Percentiles rank a stretch among this genome's conserved stretches.
These are phyloP conservation scores for Puffinus mauretanicus DNA, from an alignment of 2,113 vertebrate species.

Conservation along the genomic window DNA sequence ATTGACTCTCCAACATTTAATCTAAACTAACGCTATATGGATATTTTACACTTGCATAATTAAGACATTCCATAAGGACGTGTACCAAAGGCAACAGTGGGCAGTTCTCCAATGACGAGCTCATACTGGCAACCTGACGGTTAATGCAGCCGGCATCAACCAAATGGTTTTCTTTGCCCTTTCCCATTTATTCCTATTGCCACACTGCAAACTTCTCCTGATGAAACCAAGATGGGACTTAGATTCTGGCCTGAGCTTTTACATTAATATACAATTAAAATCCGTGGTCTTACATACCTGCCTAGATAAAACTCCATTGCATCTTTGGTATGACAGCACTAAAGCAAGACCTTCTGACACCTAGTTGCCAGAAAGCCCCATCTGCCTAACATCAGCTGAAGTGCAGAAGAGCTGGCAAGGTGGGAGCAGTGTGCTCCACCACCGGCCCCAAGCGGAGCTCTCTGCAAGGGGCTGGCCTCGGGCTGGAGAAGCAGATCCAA, in stretches of 20 bases:
- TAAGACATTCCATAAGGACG: not conserved
- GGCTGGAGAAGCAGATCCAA: not conserved
- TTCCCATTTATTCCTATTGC: not conserved
- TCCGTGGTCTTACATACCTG: not conserved
- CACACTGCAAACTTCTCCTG: not conserved
- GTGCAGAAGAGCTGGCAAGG: not conserved
- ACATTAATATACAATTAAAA: not conserved
- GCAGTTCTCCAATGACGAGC: not conserved
- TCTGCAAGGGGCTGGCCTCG: not conserved
- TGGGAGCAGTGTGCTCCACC: too few species aligned
- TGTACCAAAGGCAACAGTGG: not conserved
- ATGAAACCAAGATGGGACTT: not conserved
- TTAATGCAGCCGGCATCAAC: not conserved
- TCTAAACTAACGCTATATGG: not conserved
- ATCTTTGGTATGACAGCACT: not conserved
- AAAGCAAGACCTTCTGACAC: not conserved
- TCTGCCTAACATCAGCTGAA: not conserved
- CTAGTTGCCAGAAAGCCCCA: not conserved
- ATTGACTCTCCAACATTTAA: not conserved
- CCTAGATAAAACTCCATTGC: not conserved
- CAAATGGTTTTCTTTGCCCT: not conserved
- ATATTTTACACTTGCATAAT: not conserved
- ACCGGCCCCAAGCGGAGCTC: rapidly evolving
- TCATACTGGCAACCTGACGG: not conserved
- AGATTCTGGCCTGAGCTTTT: not conserved